Base-by-base conservation (phyloP, 2,113 vertebrate genomes). In the Nyctibius bracteatus region DNA sequence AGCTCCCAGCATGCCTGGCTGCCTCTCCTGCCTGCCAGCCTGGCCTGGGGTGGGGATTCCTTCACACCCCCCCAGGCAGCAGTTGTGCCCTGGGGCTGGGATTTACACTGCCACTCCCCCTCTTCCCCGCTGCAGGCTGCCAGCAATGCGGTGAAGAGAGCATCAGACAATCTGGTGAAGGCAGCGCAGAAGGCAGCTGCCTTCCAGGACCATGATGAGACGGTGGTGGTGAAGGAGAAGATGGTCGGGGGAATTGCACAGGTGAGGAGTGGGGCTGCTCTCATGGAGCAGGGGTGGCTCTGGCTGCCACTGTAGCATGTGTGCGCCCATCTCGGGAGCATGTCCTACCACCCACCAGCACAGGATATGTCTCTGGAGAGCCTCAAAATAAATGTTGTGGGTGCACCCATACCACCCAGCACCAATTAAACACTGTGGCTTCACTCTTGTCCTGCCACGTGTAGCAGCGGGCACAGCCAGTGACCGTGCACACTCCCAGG, bases 171-270 rank as follows among this genome's bases (percentile, higher is more conserved):
- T 94, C 98, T 99, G 86, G 99, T 99, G 95, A 99, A 99, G 94
- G 99, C 99, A 0, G 99, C 99, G 0, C 99, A 99, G 98, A 99
- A 99, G 78, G 99, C 99, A 4, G 99, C 99, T 6, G 99, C 99
- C 19, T 99, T 99, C 58, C 99, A 99, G 85, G 99, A 99, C 63
- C 98, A 99, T 3, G 99, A 99, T 25, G 98, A 99, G 47, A 98
- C 98, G 0, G 99, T 99, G 92, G 99, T 99, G 41, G 99, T 99
- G 84, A 99, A 99, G 41, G 41, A 99, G 92, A 99, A 98, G 97
- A 99, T 99, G 99, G 99, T 99, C 0, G 99, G 99, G 39, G 99
- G 99, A 24, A 99, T 99, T 52, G 99, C 99, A 94, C 99, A 99
- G 99, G 99, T 99, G 95, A 98, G 98, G 80, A 89, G 30, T 1